Base-by-base conservation (phyloP, 1,140 invertebrate species). In the Campoletis sonorensis region DNA sequence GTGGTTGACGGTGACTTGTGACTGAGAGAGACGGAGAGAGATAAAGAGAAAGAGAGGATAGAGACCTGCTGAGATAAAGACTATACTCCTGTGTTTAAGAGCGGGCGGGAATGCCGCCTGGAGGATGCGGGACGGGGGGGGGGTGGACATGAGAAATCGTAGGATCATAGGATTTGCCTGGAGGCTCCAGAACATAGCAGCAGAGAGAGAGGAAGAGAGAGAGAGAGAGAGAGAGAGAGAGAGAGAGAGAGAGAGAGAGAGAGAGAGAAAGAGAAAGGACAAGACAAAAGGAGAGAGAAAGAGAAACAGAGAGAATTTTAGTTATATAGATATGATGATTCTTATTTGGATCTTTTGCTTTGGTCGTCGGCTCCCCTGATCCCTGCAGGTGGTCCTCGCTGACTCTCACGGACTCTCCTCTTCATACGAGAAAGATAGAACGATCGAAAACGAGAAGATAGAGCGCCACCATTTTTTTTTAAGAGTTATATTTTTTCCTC, bases 331-430 rank as follows among this genome's bases (percentile, higher is more conserved):
- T 75, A 51, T 49, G 49, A 72, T 21, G 33, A 70, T 64, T 64
- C 61, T 64, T 23, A 23, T 64, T n/a, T 23, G 21, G 61, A 23
- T 64, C 61, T 64, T 23, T 72, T 21, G 33, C 30, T 72, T 30
- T 30, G 5, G 30, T 37, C 68, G 78, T 49, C 40, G 67, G 67
- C 67, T 51, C 13, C 18, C 64, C 51, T 71, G 78, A 71, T 71
- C 78, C 78, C 78, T 71, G 45, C 78, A 79, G 78, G 78, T 79
- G 78, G 78, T 79, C 78, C 37, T 16, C 11, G 26, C n/a, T 70
- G 67, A 15, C 27, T 70, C 67, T 27, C 67, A 30, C 26, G 26
- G 67, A 70, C 27, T 70, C 77, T 68, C 10, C 40, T n/a, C 64
- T 23, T 18, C 37, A 58, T 16, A 23, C 61, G 61, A 64, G 23